These are phyloP conservation scores for Trachelipus rathkii DNA, from an alignment of 1,140 invertebrate genomes.

Conservation along the genomic window DNA sequence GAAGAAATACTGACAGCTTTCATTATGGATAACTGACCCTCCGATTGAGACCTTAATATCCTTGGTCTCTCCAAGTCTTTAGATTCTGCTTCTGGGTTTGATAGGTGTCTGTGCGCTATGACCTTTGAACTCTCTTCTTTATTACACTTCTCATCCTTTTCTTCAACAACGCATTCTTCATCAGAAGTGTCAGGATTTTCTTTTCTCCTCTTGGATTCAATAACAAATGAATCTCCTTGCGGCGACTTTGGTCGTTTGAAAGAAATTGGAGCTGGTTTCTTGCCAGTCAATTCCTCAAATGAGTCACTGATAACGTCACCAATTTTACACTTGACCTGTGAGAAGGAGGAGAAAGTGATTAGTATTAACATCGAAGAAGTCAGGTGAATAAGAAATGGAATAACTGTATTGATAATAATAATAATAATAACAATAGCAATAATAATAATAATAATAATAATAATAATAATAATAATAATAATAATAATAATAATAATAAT, in stretches of 20 bases:
- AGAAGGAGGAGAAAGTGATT: too few species aligned
- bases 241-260: not conserved
- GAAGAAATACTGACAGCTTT: conserved; percentile 43
- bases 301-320: too few species aligned
- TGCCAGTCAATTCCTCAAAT: too few species aligned
- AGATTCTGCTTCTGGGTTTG: not conserved
- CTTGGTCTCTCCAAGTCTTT: not conserved
- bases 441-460: not conserved
- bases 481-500: not conserved
- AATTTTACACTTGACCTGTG: too few species aligned
- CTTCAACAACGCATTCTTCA: too few species aligned
- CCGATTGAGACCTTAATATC: conserved; percentile 22
- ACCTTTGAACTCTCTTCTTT: too few species aligned
- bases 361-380: too few species aligned
- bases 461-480: too few species aligned
- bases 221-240: not conserved
- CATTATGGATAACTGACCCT: conserved; percentile 45
- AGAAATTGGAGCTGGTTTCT: not conserved
- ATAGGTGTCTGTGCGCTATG: not conserved
- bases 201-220: not conserved
- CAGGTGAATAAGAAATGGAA: too few species aligned
- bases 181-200: not conserved
- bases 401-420: too few species aligned
- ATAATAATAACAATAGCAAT: too few species aligned
- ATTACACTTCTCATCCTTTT: too few species aligned